Evolutionary conservation across 2,113 vertebrate genomes (phyloP), one percentile per base, ranked within the genome.

Genomic region (Cyanoderma ruficeps): DNA sequence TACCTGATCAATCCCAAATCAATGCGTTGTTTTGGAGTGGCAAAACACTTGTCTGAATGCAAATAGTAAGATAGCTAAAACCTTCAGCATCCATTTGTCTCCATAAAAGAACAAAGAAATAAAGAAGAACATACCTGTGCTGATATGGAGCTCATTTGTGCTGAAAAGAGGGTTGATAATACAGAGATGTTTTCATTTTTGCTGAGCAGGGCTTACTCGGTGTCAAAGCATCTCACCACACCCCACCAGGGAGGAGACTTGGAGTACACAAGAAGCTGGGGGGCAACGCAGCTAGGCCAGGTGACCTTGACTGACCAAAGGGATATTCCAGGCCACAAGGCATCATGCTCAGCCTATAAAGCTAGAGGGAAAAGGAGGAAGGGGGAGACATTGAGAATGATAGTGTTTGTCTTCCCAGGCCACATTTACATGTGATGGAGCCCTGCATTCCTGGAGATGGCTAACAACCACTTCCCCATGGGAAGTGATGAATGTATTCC

Each of bases 341-440:
- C 0, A 1, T 41, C 21, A 16, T n/a, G 14, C 17, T 68, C 2
- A 35, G 7, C 15, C 33, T 49, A 28, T 24, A 47, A 41, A 57
- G 2, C 13, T 41, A 15, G 2, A 11, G 37, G 13, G 49, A 79
- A 16, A 69, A 52, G 11, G 3, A 71, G 13, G 12, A 42, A 59
- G 6, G 70, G 7, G 3, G 18, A 10, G 18, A 49, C 0, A 0
- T 33, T 57, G 1, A 8, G 10, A 67, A 31, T n/a, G 3, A 55
- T 2, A 6, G 1, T 1, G 0, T 60, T 84, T 68, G 5, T 23
- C 50, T 83, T 76, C 27, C 15, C 17, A 47, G 28, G 30, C 37
- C 35, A 79, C 8, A 3, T 2, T 39, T 49, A 24, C 0, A 1
- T 1, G 0, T 22, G 52, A 49, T 13, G 13, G 33, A 69, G 2